These are phyloP conservation scores for Ommatoiulus sabulosus DNA, from an alignment of 2,888 invertebrate species.

Conservation along the genomic window DNA sequence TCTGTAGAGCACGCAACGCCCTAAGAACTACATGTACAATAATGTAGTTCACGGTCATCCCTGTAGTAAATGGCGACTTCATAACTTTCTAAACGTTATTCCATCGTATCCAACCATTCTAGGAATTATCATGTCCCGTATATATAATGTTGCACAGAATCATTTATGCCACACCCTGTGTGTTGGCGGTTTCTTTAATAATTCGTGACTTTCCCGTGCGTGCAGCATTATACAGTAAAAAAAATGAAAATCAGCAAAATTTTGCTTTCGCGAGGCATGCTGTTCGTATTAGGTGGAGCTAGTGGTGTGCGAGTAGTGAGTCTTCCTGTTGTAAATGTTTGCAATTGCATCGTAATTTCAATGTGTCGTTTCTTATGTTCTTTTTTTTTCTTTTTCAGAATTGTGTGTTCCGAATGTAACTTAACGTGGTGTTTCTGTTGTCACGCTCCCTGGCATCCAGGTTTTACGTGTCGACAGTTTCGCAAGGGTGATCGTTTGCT, in stretches of 20 bases:
- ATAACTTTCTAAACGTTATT: neutral
- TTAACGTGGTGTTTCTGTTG: conserved; percentile 68
- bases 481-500: conserved; percentile 67
- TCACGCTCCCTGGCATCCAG: conserved; percentile 68
- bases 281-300: too few species aligned
- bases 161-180: neutral
- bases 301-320: too few species aligned
- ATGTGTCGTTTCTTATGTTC: neutral
- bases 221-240: neutral
- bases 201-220: neutral
- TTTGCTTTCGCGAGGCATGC: neutral
- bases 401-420: conserved; percentile 66
- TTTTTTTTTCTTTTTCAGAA: conserved; percentile 59
- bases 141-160: neutral
- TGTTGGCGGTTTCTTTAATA: conserved; percentile 14
- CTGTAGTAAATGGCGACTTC: neutral
- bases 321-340: too few species aligned
- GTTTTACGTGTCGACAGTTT: conserved; percentile 67
- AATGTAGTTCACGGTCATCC: neutral
- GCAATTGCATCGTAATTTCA: neutral
- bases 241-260: neutral
- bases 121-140: neutral
- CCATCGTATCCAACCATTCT: neutral
- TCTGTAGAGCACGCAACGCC: neutral
- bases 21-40: too few species aligned